Conservation (phyloP, 2,888 invertebrate species). For the Pharmacophagus antenor region DNA sequence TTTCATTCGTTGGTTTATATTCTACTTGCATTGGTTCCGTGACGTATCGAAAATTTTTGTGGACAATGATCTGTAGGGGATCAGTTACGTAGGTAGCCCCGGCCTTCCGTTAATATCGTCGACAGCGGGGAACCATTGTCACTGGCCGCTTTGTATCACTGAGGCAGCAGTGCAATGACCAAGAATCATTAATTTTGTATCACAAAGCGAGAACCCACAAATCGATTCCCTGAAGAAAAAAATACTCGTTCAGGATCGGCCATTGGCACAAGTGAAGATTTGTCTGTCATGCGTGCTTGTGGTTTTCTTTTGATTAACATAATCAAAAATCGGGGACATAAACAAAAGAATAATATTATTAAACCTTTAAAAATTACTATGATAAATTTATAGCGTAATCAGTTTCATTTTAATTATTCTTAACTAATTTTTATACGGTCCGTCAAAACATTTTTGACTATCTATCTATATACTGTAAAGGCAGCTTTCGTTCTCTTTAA, state of each 20-base stretch:
- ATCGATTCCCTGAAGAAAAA: conserved; percentile 74
- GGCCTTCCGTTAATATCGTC: conserved; percentile 73
- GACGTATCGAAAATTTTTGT: conserved; percentile 68
- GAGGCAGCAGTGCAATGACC: conserved; percentile 71
- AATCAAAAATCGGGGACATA: neutral
- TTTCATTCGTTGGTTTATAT: too few relatives aligned
- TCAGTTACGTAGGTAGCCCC: conserved; percentile 72
- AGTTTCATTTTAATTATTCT: neutral
- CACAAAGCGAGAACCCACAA: conserved; percentile 80
- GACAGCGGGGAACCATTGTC: conserved; percentile 80
- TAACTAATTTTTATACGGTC: too few relatives aligned
- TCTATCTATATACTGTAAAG: neutral
- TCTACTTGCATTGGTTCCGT: conserved; percentile 62
- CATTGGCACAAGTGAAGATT: conserved; percentile 64
- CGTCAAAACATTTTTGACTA: neutral
- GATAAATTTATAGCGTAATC: neutral
- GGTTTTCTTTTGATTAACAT: conserved; percentile 69
- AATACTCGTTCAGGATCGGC: conserved; percentile 68
- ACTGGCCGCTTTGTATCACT: conserved; percentile 64
- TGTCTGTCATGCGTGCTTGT: conserved; percentile 48
- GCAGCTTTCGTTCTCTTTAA: too few relatives aligned
- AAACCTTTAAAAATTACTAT: neutral
- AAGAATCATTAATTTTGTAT: conserved; percentile 80
- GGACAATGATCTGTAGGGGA: conserved; percentile 63
- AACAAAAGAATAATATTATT: neutral